Evolutionary conservation across 2,113 vertebrate genomes (phyloP).

Genomic region (Myrmecobius fasciatus): DNA sequence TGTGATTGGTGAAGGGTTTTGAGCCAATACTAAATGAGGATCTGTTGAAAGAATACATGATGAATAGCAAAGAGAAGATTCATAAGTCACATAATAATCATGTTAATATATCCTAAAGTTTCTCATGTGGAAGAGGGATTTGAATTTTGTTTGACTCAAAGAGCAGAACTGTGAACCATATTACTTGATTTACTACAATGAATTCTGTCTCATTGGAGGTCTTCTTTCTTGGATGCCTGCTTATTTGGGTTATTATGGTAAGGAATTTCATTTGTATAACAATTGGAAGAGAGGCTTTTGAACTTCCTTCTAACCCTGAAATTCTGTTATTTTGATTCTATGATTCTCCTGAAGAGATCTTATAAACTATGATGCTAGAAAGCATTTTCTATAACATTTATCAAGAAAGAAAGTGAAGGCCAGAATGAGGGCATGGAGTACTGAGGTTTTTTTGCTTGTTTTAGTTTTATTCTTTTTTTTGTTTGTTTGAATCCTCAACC

Average conservation of each 20-base stretch:
- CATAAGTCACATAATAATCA: neutral
- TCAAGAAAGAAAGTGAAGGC: neutral
- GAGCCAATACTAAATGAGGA: neutral
- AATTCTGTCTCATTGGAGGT: neutral
- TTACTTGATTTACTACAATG: neutral
- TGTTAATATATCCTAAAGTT: neutral
- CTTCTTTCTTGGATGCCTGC: neutral
- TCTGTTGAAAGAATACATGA: neutral
- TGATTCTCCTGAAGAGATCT: slow-evolving; percentile 5
- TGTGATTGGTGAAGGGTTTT: neutral
- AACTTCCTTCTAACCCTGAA: neutral
- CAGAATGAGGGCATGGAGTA: neutral
- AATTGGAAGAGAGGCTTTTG: neutral
- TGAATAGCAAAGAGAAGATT: neutral
- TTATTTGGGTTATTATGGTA: neutral
- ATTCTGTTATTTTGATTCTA: neutral
- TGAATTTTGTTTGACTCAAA: no score
- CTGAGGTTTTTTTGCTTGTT: no score
- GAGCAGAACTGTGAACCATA: neutral
- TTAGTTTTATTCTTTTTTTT: neutral
- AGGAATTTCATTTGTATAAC: neutral
- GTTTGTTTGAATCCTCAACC: neutral
- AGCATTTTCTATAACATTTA: neutral
- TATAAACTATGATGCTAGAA: neutral
- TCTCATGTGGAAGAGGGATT: neutral